phyloP scores from a whole-genome alignment of 2,888 invertebrate species.

The Deroplatys truncata region DNA sequence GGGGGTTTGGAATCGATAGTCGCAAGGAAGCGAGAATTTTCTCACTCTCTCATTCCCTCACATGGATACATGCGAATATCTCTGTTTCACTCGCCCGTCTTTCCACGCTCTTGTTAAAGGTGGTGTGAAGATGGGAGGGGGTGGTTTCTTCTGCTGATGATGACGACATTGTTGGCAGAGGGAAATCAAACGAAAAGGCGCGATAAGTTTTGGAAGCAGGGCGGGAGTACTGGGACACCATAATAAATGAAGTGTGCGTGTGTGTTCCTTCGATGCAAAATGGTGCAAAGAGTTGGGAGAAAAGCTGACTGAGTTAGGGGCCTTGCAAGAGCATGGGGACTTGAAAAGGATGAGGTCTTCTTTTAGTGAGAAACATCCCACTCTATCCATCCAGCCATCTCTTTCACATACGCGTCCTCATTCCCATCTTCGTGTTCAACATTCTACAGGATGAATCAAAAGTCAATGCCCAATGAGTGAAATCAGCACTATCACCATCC shows the following conservation, averaged over 20 bases:
- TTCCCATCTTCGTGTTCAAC: background rate
- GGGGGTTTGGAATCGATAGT: background rate
- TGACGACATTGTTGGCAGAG: conserved; percentile 29
- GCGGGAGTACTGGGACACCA: conserved; percentile 1
- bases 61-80: background rate
- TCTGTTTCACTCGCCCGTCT: conserved; percentile 2
- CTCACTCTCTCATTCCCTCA: background rate
- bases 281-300: background rate
- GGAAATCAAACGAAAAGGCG: conserved; percentile 31
- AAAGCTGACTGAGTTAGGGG: background rate
- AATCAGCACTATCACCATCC: too few species aligned
- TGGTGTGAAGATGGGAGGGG: background rate
- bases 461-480: background rate
- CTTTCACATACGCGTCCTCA: background rate
- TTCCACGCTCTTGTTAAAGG: background rate
- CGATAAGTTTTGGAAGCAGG: conserved; percentile 7
- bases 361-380: background rate
- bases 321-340: background rate
- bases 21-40: background rate
- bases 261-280: background rate
- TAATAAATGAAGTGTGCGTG: conserved; percentile 25
- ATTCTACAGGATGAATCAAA: background rate
- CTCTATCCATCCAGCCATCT: background rate
- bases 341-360: background rate
- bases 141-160: conserved; percentile 1